Evolutionary conservation across 1,140 invertebrate species (phyloP).

Genomic region (Achatina immaculata): DNA sequence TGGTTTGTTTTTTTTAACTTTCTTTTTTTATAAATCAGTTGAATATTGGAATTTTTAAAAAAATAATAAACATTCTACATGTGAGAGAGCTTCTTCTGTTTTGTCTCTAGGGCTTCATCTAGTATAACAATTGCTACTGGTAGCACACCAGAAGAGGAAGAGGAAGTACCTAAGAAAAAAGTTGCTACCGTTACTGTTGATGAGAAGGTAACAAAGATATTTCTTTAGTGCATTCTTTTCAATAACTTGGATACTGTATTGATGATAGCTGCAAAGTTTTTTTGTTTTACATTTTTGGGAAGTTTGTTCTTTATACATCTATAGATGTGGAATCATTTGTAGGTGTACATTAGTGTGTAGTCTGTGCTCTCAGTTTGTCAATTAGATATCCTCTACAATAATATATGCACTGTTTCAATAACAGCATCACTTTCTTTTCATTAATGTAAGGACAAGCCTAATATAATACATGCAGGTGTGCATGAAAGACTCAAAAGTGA

Average conservation of each 20-base stretch:
- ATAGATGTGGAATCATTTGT: no score
- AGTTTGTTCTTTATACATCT: no score
- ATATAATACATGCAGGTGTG: no score
- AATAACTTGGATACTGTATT: no score
- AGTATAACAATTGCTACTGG: constrained; percentile 13
- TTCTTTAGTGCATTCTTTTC: no score
- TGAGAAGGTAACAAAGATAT: constrained; percentile 37
- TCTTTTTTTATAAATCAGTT: background rate
- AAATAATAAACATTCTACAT: no score
- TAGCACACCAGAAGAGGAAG: background rate
- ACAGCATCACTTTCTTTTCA: background rate
- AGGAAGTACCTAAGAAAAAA: constrained; percentile 5
- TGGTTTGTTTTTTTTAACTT: background rate
- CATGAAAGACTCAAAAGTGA: no score
- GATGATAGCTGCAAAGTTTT: no score
- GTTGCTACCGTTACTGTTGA: constrained; percentile 36
- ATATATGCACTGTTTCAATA: background rate
- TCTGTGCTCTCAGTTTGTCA: no score
- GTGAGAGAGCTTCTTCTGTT: constrained; percentile 5
- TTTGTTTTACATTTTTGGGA: no score
- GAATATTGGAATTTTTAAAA: no score
- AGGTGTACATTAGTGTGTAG: no score
- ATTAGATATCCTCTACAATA: background rate
- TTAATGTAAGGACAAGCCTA: background rate
- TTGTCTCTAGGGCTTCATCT: constrained; percentile 11